Evolutionary conservation across 2,113 vertebrate genomes (phyloP), one percentile per base, ranked within the genome.

Genomic region (Pollimyrus isidori): DNA sequence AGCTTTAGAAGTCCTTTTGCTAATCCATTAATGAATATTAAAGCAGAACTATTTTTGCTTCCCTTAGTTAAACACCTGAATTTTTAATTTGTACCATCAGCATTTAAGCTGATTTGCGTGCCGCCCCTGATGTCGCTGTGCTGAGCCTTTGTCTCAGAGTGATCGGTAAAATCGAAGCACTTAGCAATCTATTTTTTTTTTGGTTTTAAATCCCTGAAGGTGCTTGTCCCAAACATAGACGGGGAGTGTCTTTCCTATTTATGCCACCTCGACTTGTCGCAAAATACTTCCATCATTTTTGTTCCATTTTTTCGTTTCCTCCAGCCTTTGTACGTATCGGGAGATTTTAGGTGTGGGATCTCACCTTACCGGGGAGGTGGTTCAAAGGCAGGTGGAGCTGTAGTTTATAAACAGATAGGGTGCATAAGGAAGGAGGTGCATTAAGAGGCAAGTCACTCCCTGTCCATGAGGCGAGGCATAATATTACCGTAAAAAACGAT

Each of bases 11-110:
- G 62, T 42, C 26, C n/a, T 73, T 65, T 65, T 69, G 88, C 53
- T 86, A 62, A 90, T 89, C 82, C 82, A 90, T 85, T 84, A 46
- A 89, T 89, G 50, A 89, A 84, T 89, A 88, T 90, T 90, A 90
- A 90, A 91, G 90, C 58, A 45, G 76, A 17, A 52, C 85, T 52
- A 88, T 85, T 91, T 90, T 88, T 88, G 82, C 90, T 88, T 42
- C 30, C 88, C 90, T 86, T 87, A 89, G 88, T 62, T 69, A 80
- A 35, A 88, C 69, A 89, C 76, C 50, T 89, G 88, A 82, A 89
- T 89, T 83, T 89, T 80, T 83, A 80, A 82, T 89, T 89, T 89
- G 88, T 45, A 45, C 83, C 88, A 83, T 89, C 88, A 83, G 88
- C 88, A 82, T 52, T 53, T 83, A 89, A 84, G 52, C 50, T 89